Percentiles rank a stretch among this genome's conserved stretches.
phyloP scores from a whole-genome alignment of 2,888 invertebrate species.

The Acrobasis suavella region DNA sequence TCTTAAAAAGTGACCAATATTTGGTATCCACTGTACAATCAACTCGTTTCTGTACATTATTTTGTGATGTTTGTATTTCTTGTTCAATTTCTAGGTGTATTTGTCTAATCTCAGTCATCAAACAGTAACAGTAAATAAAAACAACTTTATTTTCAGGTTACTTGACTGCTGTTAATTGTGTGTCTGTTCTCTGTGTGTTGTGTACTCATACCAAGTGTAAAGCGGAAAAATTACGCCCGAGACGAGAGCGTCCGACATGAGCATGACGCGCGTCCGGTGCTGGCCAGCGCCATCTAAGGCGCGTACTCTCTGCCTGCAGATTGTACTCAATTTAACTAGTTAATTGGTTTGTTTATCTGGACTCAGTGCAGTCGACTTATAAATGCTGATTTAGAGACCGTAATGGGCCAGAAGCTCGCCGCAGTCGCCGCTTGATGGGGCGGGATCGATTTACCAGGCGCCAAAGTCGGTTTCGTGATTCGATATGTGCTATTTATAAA shows the following conservation, averaged over 20 bases:
- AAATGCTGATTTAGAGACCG: conserved; percentile 27
- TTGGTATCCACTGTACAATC: conserved; percentile 42
- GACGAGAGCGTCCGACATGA: conserved; percentile 72
- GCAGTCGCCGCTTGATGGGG: conserved; percentile 16
- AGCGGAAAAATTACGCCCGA: conserved; percentile 63
- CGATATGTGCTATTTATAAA: conserved; percentile 8
- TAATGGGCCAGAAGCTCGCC: conserved; percentile 15
- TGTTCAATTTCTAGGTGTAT: too few species aligned
- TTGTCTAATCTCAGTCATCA: too few species aligned
- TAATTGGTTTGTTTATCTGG: conserved; percentile 44
- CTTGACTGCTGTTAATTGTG: conserved; percentile 47
- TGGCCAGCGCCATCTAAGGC: conserved; percentile 58
- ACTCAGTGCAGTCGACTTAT: conserved; percentile 28
- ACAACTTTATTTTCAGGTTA: conserved; percentile 58
- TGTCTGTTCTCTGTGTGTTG: conserved; percentile 46
- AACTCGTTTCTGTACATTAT: conserved; percentile 57
- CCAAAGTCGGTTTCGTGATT: conserved; percentile 12
- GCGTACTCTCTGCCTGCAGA: conserved; percentile 44
- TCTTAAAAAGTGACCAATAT: background rate
- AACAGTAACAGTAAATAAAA: conserved; percentile 54
- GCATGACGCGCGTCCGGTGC: conserved; percentile 68
- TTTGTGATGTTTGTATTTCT: too few species aligned
- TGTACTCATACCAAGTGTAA: conserved; percentile 51
- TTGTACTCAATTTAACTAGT: conserved; percentile 49
- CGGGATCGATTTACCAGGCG: conserved; percentile 13